Percentiles rank a stretch among this genome's conserved stretches.
Conservation (phyloP, 2,888 invertebrate genomes). For the Corythucha ciliata region DNA sequence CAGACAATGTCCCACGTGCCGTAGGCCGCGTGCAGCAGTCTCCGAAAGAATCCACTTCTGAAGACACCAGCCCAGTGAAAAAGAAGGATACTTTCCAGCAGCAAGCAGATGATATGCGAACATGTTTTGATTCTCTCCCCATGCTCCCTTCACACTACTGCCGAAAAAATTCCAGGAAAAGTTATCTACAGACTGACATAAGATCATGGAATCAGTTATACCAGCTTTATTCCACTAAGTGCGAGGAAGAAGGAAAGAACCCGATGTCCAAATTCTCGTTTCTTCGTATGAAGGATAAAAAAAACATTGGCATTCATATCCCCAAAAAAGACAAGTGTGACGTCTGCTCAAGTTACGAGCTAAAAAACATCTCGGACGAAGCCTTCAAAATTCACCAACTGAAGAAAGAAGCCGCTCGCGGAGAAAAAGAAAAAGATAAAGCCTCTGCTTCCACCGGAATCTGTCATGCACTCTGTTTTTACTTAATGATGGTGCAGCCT, state of each 20-base stretch:
- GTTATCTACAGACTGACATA: conserved; percentile 18
- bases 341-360: too few relatives aligned
- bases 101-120: not conserved
- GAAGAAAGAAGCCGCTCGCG: too few relatives aligned
- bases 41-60: not conserved
- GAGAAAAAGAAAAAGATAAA: too few relatives aligned
- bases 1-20: conserved; percentile 2
- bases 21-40: conserved; percentile 2
- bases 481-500: not conserved
- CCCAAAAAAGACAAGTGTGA: too few relatives aligned
- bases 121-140: conserved; percentile 15
- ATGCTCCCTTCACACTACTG: conserved; percentile 18
- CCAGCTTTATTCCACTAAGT: too few relatives aligned
- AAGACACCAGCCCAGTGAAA: not conserved
- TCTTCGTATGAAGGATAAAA: too few relatives aligned
- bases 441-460: too few relatives aligned
- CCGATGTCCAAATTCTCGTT: too few relatives aligned
- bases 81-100: not conserved
- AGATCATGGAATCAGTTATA: not conserved
- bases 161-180: conserved; percentile 8
- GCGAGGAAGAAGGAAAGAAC: too few relatives aligned
- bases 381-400: too few relatives aligned
- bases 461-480: not conserved
- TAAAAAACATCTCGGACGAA: too few relatives aligned
- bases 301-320: too few relatives aligned